A percentile compares a stretch with the other conserved stretches of the same genome.
These are phyloP conservation scores for Cotesia vestalis DNA, from an alignment of 1,140 invertebrate species.

Conservation along the genomic window DNA sequence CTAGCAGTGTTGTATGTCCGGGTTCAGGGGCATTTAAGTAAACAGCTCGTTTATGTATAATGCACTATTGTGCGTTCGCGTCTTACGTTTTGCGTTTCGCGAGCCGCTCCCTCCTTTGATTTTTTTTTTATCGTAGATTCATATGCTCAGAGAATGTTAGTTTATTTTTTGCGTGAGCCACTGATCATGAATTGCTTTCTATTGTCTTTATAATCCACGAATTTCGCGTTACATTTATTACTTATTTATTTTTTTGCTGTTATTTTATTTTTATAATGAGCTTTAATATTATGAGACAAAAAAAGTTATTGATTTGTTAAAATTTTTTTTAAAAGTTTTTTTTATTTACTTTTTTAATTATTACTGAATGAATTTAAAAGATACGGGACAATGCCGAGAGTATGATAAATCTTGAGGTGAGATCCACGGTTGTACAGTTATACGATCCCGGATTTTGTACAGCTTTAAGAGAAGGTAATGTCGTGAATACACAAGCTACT, in stretches of 20 bases:
- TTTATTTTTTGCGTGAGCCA: not conserved
- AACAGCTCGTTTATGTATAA: slow-evolving; percentile 42
- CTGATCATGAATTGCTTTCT: slow-evolving; percentile 10
- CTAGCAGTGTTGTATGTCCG: slow-evolving; percentile 42
- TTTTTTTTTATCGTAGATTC: slow-evolving; percentile 4
- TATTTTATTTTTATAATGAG: too few species aligned
- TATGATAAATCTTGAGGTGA: slow-evolving; percentile 48
- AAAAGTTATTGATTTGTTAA: too few species aligned
- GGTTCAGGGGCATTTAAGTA: slow-evolving; percentile 45
- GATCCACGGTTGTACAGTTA: slow-evolving; percentile 46
- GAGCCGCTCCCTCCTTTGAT: slow-evolving; percentile 27
- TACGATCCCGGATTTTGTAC: slow-evolving; percentile 47
- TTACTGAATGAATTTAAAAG: not conserved
- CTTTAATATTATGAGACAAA: too few species aligned
- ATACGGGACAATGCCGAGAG: slow-evolving; percentile 43
- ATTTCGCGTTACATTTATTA: not conserved
- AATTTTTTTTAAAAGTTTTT: too few species aligned
- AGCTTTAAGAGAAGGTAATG: slow-evolving; percentile 31
- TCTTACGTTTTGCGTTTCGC: slow-evolving; percentile 35
- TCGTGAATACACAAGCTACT: slow-evolving; percentile 26
- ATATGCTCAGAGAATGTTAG: not conserved
- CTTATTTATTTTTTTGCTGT: too few species aligned
- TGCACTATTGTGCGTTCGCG: slow-evolving; percentile 38
- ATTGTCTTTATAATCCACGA: not conserved
- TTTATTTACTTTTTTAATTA: not conserved